These are phyloP conservation scores for Loxodonta africana DNA, from an alignment of 2,113 vertebrate species.

Conservation along the genomic window DNA sequence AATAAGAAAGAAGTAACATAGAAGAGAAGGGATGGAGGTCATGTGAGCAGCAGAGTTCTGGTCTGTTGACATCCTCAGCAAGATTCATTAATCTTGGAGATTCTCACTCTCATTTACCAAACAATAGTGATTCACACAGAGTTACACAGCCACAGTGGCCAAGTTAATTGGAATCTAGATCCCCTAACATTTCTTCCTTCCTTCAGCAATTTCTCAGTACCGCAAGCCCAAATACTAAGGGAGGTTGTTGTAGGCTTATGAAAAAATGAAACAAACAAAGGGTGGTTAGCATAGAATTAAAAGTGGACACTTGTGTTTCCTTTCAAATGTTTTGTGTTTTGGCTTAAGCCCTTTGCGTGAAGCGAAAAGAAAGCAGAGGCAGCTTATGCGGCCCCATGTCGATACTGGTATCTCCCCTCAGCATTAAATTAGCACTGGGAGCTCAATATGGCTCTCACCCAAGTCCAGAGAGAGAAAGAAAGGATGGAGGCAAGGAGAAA, in stretches of 20 bases:
- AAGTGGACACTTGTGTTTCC: slow-evolving; percentile 1
- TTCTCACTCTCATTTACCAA: slow-evolving; percentile 80
- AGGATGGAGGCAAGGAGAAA: slow-evolving; percentile 52
- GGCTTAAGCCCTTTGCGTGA: slow-evolving; percentile 11
- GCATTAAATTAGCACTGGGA: slow-evolving; percentile 64
- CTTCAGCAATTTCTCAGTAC: slow-evolving; percentile 75
- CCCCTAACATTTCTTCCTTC: slow-evolving; percentile 81
- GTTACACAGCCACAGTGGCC: slow-evolving; percentile 76
- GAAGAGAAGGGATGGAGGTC: slow-evolving; percentile 45
- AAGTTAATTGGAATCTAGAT: slow-evolving; percentile 83
- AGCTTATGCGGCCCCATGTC: slow-evolving; percentile 55
- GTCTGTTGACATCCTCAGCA: slow-evolving; percentile 72
- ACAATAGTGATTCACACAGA: slow-evolving; percentile 81
- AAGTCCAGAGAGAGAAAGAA: slow-evolving; percentile 60
- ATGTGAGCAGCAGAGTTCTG: slow-evolving; percentile 74
- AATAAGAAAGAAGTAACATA: slow-evolving; percentile 9
- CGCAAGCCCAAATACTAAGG: slow-evolving; percentile 73
- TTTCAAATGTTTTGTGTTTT: slow-evolving; percentile 48
- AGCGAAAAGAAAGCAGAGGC: background rate
- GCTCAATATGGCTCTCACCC: slow-evolving; percentile 69
- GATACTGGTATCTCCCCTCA: slow-evolving; percentile 58
- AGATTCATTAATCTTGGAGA: slow-evolving; percentile 82
- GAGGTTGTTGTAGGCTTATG: slow-evolving; percentile 5
- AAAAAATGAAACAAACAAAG: slow-evolving; percentile 64
- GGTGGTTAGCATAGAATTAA: slow-evolving; percentile 40